phyloP scores from a whole-genome alignment of 2,888 invertebrate species.

The Meliscaeva auricollis region DNA sequence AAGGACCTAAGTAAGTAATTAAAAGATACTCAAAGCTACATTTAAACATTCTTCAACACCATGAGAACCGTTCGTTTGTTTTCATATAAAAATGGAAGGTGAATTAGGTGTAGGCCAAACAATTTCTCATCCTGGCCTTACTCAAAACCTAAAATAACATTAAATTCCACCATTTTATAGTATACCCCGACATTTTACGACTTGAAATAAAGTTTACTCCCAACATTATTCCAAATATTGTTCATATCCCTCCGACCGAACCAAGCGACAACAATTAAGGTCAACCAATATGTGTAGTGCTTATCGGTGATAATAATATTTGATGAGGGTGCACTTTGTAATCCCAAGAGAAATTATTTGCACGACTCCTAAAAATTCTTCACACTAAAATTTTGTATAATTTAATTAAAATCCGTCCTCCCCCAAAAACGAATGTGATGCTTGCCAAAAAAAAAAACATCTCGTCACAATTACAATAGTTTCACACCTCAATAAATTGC shows the following conservation, averaged over 20 bases:
- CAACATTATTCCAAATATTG: conserved; percentile 4
- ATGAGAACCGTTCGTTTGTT: no score
- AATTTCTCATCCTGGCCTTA: no score
- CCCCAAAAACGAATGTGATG: conserved; percentile 20
- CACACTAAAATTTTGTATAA: conserved; percentile 34
- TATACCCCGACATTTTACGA: no score
- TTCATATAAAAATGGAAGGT: no score
- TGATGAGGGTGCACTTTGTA: conserved; percentile 13
- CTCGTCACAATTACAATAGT: conserved; percentile 65
- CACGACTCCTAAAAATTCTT: conserved; percentile 12
- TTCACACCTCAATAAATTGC: conserved; percentile 74
- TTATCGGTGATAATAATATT: conserved; percentile 42
- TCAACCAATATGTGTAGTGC: conserved; percentile 41
- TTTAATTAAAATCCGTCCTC: conserved; percentile 50
- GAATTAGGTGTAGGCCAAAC: no score
- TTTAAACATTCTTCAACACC: no score
- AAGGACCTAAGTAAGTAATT: no score
- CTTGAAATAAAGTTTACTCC: no score
- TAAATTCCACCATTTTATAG: no score
- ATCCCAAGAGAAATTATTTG: conserved; percentile 37
- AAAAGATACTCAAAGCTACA: no score
- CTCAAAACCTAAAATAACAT: no score
- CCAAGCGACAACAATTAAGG: conserved; percentile 45
- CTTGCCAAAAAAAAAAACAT: conserved; percentile 34
- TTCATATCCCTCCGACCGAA: neutral